Percentiles rank a stretch among this genome's conserved stretches.
These are phyloP conservation scores for Achatina immaculata DNA, from an alignment of 1,140 invertebrate genomes.

Conservation along the genomic window DNA sequence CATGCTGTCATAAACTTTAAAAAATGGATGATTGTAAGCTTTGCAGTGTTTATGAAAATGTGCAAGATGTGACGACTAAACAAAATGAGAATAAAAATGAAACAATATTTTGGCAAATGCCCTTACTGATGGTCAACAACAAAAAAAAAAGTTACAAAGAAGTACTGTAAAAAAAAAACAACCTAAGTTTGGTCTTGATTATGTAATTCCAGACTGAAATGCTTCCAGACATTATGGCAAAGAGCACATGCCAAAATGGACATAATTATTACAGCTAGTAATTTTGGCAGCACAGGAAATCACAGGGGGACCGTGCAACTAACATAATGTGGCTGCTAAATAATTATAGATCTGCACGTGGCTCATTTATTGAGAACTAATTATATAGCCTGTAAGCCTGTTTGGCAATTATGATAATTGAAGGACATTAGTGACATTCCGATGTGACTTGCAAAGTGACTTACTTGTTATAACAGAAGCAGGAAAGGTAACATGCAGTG, in stretches of 20 bases:
- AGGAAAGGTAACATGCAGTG: conserved; percentile 30
- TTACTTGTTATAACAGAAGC: conserved; percentile 10
- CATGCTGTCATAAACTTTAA: neutral
- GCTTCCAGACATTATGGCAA: too few relatives aligned
- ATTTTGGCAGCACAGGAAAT: too few relatives aligned
- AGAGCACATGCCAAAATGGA: too few relatives aligned
- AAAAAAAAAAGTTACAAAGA: neutral
- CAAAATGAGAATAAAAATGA: neutral
- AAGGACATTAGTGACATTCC: neutral
- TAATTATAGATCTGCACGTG: neutral
- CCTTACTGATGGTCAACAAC: neutral
- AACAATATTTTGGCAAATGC: neutral
- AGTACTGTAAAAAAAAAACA: too few relatives aligned
- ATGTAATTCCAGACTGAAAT: too few relatives aligned
- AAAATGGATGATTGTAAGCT: neutral
- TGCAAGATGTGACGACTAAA: too few relatives aligned
- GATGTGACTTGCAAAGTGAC: neutral
- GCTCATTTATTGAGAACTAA: neutral
- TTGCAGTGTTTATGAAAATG: neutral
- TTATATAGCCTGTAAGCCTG: neutral
- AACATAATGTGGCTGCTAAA: neutral
- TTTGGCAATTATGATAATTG: neutral
- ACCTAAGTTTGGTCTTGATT: too few relatives aligned
- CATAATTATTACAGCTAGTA: too few relatives aligned
- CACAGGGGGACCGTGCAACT: neutral